Evolutionary conservation across 2,797 vertebrate genomes (phyloP), one percentile per base, ranked within the genome.

Genomic region (Falco columbarius): DNA sequence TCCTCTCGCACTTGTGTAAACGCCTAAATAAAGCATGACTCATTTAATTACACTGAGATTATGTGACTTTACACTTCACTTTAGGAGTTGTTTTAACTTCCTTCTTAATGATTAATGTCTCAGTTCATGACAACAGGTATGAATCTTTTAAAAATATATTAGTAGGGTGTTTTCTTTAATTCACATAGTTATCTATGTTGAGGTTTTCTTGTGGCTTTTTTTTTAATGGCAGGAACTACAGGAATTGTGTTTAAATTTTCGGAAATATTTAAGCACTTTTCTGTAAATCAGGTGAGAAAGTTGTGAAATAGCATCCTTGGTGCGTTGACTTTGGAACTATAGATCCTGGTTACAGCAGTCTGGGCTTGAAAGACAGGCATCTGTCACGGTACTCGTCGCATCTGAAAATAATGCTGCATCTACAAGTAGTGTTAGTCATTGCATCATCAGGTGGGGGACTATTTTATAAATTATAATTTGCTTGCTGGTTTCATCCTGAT

Each of bases 11-110:
- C 67, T 59, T 81, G 56, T 79, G 70, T 72, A 65, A 85, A 59
- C 42, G 29, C 59, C 71, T 68, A 26, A 93, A 76, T 88, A 82
- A 90, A 87, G 72, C 29, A 34, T 80, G 80, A 88, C 51, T 94
- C 71, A 67, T 24, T 76, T 55, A 62, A 79, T 86, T 54, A 16
- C 26, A 0, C 67, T 67, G 86, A 84, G 84, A 74, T 81, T 56
- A 40, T 51, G 89, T 26, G 84, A 56, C 68, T 81, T 70, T 54
- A 77, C 47, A 17, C 61, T 76, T 56, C 16, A 27, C 36, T 83
- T 55, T 61, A 58, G 55, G 86, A 73, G 63, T 83, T 73, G 46
- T n/a, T 90, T 49, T 47, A 49, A 62, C 75, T 62, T 65, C 42
- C 38, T 70, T n/a, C 72, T 66, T 73, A 58, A 46, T 70, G 36